phyloP scores from a whole-genome alignment of 2,113 vertebrate genomes.

The Illadopsis cleaveri region DNA sequence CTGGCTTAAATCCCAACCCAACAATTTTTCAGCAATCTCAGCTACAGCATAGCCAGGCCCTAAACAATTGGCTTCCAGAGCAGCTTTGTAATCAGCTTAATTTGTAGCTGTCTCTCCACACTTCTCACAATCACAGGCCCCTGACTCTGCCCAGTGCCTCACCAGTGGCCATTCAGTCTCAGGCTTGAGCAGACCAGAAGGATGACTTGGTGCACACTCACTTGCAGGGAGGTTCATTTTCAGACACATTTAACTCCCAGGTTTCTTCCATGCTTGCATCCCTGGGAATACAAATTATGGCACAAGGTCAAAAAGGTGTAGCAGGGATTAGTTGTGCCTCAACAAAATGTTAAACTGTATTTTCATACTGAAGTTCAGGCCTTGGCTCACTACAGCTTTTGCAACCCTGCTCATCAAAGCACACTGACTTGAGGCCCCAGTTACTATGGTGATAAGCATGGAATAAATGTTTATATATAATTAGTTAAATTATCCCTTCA shows the following conservation, averaged over 20 bases:
- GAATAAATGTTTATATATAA: constrained; percentile 50
- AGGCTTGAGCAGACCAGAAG: background rate
- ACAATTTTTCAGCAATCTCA: background rate
- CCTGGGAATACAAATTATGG: background rate
- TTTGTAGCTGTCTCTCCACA: background rate
- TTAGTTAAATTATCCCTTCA: constrained; percentile 14
- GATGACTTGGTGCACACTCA: background rate
- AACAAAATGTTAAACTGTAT: rapidly evolving
- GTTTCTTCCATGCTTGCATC: background rate
- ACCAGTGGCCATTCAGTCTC: background rate
- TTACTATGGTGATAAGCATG: constrained; percentile 35
- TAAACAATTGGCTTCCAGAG: background rate
- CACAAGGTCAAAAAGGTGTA: background rate
- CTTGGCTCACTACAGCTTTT: background rate
- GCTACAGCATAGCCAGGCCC: background rate
- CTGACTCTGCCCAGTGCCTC: background rate
- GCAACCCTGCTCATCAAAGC: constrained; percentile 11
- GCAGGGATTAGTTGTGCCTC: background rate
- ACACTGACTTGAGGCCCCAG: background rate
- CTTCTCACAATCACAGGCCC: background rate
- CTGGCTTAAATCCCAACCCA: background rate
- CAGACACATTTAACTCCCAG: background rate
- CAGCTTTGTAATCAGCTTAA: background rate
- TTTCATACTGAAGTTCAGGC: background rate
- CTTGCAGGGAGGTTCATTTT: background rate